These are phyloP conservation scores for Burhinus oedicnemus DNA, from an alignment of 2,113 vertebrate genomes.

Conservation along the genomic window DNA sequence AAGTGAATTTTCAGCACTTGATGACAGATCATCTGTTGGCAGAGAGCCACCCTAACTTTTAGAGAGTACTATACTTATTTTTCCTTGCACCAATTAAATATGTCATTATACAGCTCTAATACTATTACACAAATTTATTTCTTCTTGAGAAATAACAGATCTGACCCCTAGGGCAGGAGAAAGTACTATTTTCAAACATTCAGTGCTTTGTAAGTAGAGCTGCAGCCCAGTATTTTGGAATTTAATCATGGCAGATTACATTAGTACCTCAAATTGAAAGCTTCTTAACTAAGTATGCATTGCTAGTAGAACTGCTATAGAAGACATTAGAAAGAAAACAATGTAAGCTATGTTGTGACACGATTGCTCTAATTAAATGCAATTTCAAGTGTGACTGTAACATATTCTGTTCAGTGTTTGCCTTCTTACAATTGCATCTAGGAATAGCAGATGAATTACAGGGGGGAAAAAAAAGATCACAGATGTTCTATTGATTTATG, in stretches of 20 bases:
- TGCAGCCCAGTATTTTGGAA: not conserved
- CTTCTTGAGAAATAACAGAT: not conserved
- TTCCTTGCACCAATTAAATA: not conserved
- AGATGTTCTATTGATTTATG: not conserved
- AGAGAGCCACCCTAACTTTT: not conserved
- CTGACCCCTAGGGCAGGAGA: not conserved
- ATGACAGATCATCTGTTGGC: not conserved
- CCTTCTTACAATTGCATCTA: not conserved
- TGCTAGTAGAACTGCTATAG: not conserved
- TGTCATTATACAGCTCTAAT: not conserved
- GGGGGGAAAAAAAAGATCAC: not conserved
- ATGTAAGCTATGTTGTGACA: not conserved
- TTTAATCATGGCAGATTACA: not conserved
- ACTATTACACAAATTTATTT: not conserved
- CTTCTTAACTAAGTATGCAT: not conserved
- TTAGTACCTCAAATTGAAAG: not conserved
- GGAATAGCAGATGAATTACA: not conserved
- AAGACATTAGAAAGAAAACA: not conserved
- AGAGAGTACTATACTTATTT: not conserved
- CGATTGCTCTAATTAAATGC: not conserved
- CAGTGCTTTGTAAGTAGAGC: not conserved
- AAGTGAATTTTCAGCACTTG: not conserved
- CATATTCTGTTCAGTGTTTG: not conserved
- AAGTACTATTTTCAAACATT: not conserved
- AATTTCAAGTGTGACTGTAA: not conserved